These are phyloP conservation scores for Ciconia stormi DNA, from an alignment of 2,113 vertebrate genomes.

Conservation along the genomic window DNA sequence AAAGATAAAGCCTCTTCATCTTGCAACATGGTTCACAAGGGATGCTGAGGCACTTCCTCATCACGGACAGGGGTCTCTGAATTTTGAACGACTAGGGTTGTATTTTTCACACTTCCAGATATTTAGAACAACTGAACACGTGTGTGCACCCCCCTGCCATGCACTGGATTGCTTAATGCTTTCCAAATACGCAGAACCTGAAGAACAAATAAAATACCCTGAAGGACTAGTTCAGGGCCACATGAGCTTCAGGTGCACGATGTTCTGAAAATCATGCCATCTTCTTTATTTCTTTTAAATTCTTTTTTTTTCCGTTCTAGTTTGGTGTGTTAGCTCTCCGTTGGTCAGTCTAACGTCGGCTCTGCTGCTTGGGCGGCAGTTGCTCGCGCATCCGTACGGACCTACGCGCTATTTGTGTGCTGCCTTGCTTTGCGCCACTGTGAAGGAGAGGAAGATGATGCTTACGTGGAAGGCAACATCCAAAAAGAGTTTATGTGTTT, in stretches of 20 bases:
- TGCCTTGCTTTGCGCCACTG: not conserved
- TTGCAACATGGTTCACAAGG: not conserved
- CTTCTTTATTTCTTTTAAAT: not conserved
- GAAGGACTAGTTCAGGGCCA: not conserved
- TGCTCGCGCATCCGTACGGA: accelerated
- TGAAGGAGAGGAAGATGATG: too few species aligned
- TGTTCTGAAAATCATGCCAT: not conserved
- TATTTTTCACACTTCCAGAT: not conserved
- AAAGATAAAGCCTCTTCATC: not conserved
- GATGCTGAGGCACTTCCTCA: not conserved
- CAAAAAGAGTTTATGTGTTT: not conserved
- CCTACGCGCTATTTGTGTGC: accelerated
- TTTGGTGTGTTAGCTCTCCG: not conserved
- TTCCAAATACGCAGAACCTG: not conserved
- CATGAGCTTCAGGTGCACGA: not conserved
- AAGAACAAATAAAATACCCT: not conserved
- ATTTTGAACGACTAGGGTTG: not conserved
- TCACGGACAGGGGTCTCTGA: not conserved
- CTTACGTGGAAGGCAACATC: not conserved
- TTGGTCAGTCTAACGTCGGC: not conserved
- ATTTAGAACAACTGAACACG: not conserved
- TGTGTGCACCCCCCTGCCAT: accelerated
- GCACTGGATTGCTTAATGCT: not conserved
- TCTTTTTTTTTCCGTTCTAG: not conserved
- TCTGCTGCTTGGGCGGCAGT: too few species aligned